A percentile compares a stretch with the other conserved stretches of the same genome.
Conservation (phyloP, 1,140 invertebrate species). For the Drosophila guanche region DNA sequence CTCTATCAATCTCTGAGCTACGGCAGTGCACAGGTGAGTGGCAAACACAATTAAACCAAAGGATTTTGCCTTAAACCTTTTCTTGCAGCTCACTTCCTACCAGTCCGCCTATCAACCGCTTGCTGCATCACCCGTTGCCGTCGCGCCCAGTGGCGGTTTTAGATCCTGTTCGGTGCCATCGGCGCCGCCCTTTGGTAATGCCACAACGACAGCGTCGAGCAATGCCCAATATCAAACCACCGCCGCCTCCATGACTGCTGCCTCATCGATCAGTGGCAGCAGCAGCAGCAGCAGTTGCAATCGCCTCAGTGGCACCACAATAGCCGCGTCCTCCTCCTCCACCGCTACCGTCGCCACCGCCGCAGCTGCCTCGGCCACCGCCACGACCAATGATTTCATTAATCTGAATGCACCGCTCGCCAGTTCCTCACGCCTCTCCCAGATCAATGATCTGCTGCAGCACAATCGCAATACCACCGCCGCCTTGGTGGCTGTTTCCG, state of each 20-base stretch:
- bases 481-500: slow-evolving; percentile 73
- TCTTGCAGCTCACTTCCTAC: slow-evolving; percentile 55
- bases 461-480: slow-evolving; percentile 78
- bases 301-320: slow-evolving; percentile 6
- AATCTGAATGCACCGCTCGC: slow-evolving; percentile 64
- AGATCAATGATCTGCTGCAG: slow-evolving; percentile 81
- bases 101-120: slow-evolving; percentile 48
- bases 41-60: background rate
- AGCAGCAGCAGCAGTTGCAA: slow-evolving; percentile 32
- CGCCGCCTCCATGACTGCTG: slow-evolving; percentile 51
- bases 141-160: slow-evolving; percentile 31
- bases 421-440: slow-evolving; percentile 76
- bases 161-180: slow-evolving; percentile 80
- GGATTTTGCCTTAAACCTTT: background rate
- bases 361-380: slow-evolving; percentile 1
- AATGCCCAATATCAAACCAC: slow-evolving; percentile 76
- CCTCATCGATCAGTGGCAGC: slow-evolving; percentile 30
- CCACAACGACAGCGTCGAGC: slow-evolving; percentile 75
- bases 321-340: slow-evolving; percentile 4
- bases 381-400: slow-evolving; percentile 62
- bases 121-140: slow-evolving; percentile 24
- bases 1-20: slow-evolving; percentile 66
- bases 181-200: slow-evolving; percentile 71
- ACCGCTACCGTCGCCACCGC: background rate
- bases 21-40: slow-evolving; percentile 61